These are phyloP conservation scores for Dysidea cf. avara DNA, from an alignment of 37 sponge, comb jelly and placozoan species.

Conservation along the genomic window DNA sequence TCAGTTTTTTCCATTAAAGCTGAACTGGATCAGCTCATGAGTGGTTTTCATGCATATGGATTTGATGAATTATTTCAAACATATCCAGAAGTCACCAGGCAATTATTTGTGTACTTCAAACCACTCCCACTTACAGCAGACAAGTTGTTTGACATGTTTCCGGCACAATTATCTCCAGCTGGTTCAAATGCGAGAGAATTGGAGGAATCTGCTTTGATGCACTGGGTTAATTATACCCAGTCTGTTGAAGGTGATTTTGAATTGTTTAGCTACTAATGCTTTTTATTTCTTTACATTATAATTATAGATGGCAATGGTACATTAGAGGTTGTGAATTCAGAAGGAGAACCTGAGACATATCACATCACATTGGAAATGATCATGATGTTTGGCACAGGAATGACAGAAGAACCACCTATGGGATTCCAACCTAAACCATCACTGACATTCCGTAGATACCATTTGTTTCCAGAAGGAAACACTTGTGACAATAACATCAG, in stretches of 20 bases:
- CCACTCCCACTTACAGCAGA: background rate
- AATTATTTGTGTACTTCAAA: background rate
- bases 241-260: too few relatives aligned
- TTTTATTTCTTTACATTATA: too few relatives aligned
- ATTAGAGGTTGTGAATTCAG: too few relatives aligned
- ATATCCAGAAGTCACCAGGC: background rate
- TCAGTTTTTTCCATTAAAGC: too few relatives aligned
- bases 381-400: constrained; percentile 15
- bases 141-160: background rate
- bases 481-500: background rate
- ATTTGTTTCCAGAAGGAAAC: constrained; percentile 1
- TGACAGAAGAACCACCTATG: background rate
- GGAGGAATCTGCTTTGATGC: background rate
- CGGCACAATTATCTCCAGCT: background rate
- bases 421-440: constrained; percentile 2
- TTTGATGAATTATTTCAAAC: background rate
- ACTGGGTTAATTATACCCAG: background rate
- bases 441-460: background rate
- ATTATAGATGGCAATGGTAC: too few relatives aligned
- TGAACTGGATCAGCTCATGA: background rate
- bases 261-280: too few relatives aligned
- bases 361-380: background rate
- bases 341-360: too few relatives aligned
- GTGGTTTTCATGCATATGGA: background rate
- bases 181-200: background rate